Percentiles rank a stretch among this genome's conserved stretches.
phyloP scores from a whole-genome alignment of 1,140 invertebrate species.

The Venustaconcha ellipsiformis region DNA sequence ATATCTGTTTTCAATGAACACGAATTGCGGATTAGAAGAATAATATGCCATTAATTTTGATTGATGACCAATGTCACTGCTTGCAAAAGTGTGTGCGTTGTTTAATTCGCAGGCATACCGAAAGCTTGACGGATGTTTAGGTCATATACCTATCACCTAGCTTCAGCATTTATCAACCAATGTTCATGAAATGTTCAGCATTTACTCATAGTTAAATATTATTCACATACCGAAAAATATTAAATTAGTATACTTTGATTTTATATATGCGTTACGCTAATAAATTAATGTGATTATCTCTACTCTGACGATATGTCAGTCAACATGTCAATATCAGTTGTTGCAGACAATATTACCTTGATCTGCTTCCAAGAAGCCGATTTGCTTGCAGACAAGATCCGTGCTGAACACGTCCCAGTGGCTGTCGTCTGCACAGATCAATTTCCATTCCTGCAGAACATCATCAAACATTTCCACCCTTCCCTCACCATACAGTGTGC shows the following conservation, averaged over 20 bases:
- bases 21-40: too few species aligned
- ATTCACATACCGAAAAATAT: neutral
- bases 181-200: neutral
- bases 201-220: neutral
- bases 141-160: too few species aligned
- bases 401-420: constrained; percentile 46
- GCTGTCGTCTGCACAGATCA: constrained; percentile 45
- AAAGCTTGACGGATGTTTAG: too few species aligned
- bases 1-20: too few species aligned
- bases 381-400: constrained; percentile 57
- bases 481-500: constrained; percentile 53
- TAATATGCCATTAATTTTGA: too few species aligned
- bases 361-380: constrained; percentile 54
- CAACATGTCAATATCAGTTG: neutral
- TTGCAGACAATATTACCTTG: constrained; percentile 33
- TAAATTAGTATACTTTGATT: neutral
- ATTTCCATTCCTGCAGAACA: constrained; percentile 41
- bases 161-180: neutral
- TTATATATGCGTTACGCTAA: neutral
- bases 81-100: too few species aligned
- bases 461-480: constrained; percentile 56
- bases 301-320: too few species aligned
- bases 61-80: too few species aligned
- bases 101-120: too few species aligned
- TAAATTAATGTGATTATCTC: too few species aligned